These are phyloP conservation scores for Lepilemur septentrionalis DNA, from an alignment of 2,797 vertebrate genomes.

Conservation along the genomic window DNA sequence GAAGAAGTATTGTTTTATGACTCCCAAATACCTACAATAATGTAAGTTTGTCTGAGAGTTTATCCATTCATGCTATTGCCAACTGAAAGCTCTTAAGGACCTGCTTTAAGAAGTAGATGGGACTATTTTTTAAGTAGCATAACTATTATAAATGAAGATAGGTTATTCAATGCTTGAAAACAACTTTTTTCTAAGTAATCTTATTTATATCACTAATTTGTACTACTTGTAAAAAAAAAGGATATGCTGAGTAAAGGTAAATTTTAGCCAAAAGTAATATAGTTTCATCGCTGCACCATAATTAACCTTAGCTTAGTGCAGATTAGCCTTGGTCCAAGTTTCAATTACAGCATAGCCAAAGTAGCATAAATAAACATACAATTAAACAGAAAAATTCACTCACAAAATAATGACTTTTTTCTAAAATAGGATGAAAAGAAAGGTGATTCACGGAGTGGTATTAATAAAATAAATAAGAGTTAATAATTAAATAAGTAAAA, in stretches of 20 bases:
- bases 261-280: slow-evolving; percentile 45
- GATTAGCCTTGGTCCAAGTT: slow-evolving; percentile 42
- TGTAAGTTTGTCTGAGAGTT: not conserved
- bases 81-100: not conserved
- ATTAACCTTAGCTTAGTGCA: not conserved
- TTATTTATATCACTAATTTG: slow-evolving; percentile 5
- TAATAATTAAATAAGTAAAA: not conserved
- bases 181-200: slow-evolving; percentile 10
- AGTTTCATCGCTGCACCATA: not conserved
- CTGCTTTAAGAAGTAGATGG: not conserved
- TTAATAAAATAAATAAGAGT: not conserved
- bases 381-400: slow-evolving; percentile 37
- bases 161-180: slow-evolving; percentile 1
- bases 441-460: not conserved
- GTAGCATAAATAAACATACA: slow-evolving; percentile 5
- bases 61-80: slow-evolving; percentile 1
- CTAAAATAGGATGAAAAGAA: slow-evolving; percentile 34
- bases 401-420: slow-evolving; percentile 28
- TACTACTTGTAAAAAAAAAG: slow-evolving; percentile 19
- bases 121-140: slow-evolving; percentile 35
- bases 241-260: slow-evolving; percentile 18
- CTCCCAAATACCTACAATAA: not conserved
- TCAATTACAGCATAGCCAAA: slow-evolving; percentile 7
- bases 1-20: slow-evolving; percentile 49
- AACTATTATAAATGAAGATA: slow-evolving; percentile 20